Evolutionary conservation across 1,140 invertebrate species (phyloP), one percentile per base, ranked within the genome.

Genomic region (Scaptomyza graminum): DNA sequence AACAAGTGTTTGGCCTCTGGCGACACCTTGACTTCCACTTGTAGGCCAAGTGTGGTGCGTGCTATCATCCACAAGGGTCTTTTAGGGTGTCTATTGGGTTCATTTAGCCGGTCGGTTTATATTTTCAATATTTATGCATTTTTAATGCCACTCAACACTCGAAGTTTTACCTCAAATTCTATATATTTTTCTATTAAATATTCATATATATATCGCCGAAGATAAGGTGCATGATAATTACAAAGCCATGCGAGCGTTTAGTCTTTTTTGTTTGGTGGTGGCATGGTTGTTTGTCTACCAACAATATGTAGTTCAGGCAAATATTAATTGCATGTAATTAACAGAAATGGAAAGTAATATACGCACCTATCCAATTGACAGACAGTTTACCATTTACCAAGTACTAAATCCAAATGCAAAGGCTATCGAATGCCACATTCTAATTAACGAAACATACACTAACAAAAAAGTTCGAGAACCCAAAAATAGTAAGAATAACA

Each of bases 81-180:
- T 13, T 31, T 28, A 13, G 6, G 2, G n/a, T 50, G n/a, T 50
- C 22, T 16, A 49, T 5, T n/a, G n/a, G 37, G 37, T n/a, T 5
- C 46, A 25, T 49, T 50, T 50, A 62, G 31, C 31, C 3, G 31
- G 8, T n/a, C 2, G 31, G 7, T 69, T 37, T 55, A 46, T 18
- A 65, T 79, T 78, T 75, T 72, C 72, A 67, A 55, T 79, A 76
- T 59, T 44, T 9, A 77, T 81, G 12, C 62, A 81, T 81, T 74
- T 78, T 81, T 78, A 74, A 81, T 82, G 69, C 31, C 31, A n/a
- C 11, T 34, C n/a, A 12, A 54, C 41, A 3, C 66, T 61, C 34
- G 39, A 55, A 54, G 60, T 44, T 13, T 46, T 41, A 63, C 51
- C n/a, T n/a, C 37, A 60, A 39, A 22, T 37, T 16, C n/a, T 3